Evolutionary conservation across 2,113 vertebrate species (phyloP).

Genomic region (Rattus rattus): DNA sequence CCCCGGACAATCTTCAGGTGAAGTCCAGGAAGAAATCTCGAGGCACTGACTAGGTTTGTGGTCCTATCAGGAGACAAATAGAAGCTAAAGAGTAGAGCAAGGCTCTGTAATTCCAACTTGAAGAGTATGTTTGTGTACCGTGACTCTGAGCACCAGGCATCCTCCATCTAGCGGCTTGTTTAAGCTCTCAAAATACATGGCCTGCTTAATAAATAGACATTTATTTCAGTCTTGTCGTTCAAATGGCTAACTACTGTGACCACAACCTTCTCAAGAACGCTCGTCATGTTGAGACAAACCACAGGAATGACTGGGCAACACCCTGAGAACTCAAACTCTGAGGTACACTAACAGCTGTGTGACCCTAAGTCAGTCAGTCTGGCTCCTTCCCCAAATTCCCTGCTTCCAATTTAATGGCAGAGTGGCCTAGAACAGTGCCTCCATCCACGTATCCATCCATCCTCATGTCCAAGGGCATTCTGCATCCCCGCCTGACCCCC

Average conservation of each 20-base stretch:
- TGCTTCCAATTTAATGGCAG: neutral
- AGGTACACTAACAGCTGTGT: neutral
- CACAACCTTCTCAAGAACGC: conserved; percentile 40
- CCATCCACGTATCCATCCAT: neutral
- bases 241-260: neutral
- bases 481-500: conserved; percentile 19
- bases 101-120: neutral
- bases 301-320: conserved; percentile 26
- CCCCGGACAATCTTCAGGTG: neutral
- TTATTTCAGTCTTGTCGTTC: conserved; percentile 29
- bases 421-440: neutral
- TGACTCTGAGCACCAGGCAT: neutral
- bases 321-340: neutral
- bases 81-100: neutral
- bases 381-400: neutral
- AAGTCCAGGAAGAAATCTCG: neutral
- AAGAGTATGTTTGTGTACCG: neutral
- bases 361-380: neutral
- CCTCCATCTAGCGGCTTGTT: neutral
- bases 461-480: neutral
- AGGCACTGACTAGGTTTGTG: neutral
- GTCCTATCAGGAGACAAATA: neutral
- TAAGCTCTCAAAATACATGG: neutral
- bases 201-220: conserved; percentile 5
- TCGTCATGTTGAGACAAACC: conserved; percentile 53